Base-by-base conservation (phyloP, 2,888 invertebrate species). In the Latrodectus hesperus region DNA sequence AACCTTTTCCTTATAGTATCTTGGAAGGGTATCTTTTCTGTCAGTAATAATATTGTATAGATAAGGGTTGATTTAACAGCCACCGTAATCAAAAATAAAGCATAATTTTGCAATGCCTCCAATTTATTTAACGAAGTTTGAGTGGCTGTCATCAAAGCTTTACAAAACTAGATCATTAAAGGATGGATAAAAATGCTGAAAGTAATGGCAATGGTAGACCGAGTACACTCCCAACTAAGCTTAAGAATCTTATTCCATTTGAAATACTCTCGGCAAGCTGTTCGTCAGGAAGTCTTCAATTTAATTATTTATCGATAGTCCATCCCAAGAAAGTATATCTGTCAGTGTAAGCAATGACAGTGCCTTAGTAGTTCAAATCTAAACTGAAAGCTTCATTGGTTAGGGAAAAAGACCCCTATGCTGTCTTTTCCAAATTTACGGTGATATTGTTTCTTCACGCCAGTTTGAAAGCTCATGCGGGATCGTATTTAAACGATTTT, bases 111-210 rank as follows among this genome's bases (percentile, higher is more conserved):
- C 3, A 60, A 5, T 53, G 52, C 0, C 17, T 75, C 74, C 17
- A 75, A 14, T 75, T 75, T 75, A 12, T 75, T 60, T n/a, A 75
- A 11, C 60, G 10, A 49, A 14, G 10, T 55, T 55, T 60, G 6
- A 17, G 14, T 6, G 26, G 74, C 60, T 17, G 76, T 17, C 11
- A 76, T n/a, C 26, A 71, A 22, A 49, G 22, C 60, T 38, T 71
- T 38, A 49, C 79, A 79, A 22, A 55, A 79, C 14, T 72, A 72
- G 17, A 51, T 65, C n/a, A 80, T 72, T 8, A 81, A n/a, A 73
- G 73, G 73, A 11, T 73, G 60, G 14, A 81, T 67, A 65, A 17
- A 73, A 8, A 52, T 74, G 49, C 65, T 73, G 8, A 17, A 65
- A 22, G 71, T 60, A 22, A 17, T 49, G 26, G 71, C 26, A 12